Base-by-base conservation (phyloP, 2,113 vertebrate species). In the Morone chrysops region DNA sequence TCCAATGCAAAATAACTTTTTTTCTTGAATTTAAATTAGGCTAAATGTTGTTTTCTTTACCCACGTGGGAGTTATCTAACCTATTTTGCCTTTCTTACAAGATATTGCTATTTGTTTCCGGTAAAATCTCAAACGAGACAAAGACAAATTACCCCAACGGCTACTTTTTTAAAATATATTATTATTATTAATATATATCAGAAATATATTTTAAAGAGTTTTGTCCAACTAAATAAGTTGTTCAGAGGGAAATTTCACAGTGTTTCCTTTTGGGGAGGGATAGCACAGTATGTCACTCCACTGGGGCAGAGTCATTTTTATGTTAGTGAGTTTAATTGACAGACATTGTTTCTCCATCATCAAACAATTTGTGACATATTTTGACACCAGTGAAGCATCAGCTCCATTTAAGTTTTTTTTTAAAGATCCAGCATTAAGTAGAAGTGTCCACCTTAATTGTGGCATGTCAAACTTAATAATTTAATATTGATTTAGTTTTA, bases 1-100 rank as follows among this genome's bases (percentile, higher is more conserved):
- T 76, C 50, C 59, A 83, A 86, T 90, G 81, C 75, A 89, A 85
- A 91, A 89, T 2, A 67, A 67, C 7, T 43, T 83, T 78, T 66
- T 65, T 4, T 10, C 12, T 68, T 76, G 31, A 80, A 90, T 86
- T 80, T 83, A 83, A 89, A 90, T 90, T 3, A 78, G 72, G 68
- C 69, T 47, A 75, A 82, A 85, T 75, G 18, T 82, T 81, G 18
- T 81, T 90, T 74, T 66, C 59, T 75, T 82, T 70, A 60, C 76
- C 59, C 85, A 68, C 54, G 41, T n/a, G 77, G 82, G 80, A 89
- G 67, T 69, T 25, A 81, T 78, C 56, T 10, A 43, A 82, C 72
- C 86, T 81, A 67, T 63, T 72, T 79, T n/a, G 38, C 53, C 31
- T 61, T 63, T 22, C 63, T 51, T 80, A 65, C 65, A 68, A 86